Conservation (phyloP, 2,888 invertebrate species). For the Polydrusus pterygomalis region DNA sequence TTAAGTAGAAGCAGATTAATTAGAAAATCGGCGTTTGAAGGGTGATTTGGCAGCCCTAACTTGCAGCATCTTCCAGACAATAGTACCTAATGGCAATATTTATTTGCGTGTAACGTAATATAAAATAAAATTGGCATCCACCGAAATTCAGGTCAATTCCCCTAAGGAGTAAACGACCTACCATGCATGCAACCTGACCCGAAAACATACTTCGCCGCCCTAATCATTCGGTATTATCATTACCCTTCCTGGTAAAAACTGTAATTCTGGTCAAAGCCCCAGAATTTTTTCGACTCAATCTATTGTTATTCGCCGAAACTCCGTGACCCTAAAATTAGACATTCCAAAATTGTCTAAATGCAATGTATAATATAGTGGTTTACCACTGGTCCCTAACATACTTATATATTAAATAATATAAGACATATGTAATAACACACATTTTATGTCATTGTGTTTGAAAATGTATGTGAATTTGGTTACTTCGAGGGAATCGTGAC, state of each 20-base stretch:
- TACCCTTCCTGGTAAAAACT: conserved; percentile 25
- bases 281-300: conserved; percentile 27
- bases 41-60: too few species aligned
- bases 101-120: too few species aligned
- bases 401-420: conserved; percentile 15
- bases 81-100: too few species aligned
- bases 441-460: conserved; percentile 18
- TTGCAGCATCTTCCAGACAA: too few species aligned
- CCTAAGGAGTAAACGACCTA: conserved; percentile 18
- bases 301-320: conserved; percentile 30
- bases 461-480: conserved; percentile 28
- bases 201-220: conserved; percentile 22
- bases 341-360: conserved; percentile 35
- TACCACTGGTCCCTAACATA: conserved; percentile 11
- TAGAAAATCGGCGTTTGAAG: too few species aligned
- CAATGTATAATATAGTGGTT: conserved; percentile 26
- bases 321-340: conserved; percentile 33
- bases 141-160: conserved; percentile 4
- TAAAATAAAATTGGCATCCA: not conserved
- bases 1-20: too few species aligned
- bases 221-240: conserved; percentile 29
- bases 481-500: conserved; percentile 31
- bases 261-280: conserved; percentile 19
- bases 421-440: conserved; percentile 24
- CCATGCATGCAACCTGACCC: conserved; percentile 25